phyloP scores from a whole-genome alignment of 1,140 invertebrate species.

The Lucilia sericata region DNA sequence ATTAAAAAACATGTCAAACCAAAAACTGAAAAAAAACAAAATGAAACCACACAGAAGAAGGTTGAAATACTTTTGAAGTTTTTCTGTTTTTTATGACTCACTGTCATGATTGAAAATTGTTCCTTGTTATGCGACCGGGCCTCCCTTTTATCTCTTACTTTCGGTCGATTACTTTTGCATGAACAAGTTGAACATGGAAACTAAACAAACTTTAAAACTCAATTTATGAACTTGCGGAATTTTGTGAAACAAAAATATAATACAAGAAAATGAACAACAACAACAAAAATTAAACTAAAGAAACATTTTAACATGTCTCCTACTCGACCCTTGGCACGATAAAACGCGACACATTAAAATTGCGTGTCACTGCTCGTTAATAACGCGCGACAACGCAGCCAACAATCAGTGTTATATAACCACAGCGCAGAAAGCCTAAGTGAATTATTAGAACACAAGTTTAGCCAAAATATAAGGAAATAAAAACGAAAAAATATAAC shows the following conservation, averaged over 20 bases:
- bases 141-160: slow-evolving; percentile 6
- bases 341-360: slow-evolving; percentile 41
- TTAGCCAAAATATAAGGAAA: slow-evolving; percentile 24
- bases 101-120: slow-evolving; percentile 22
- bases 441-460: slow-evolving; percentile 40
- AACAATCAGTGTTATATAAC: slow-evolving; percentile 26
- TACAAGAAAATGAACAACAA: background rate
- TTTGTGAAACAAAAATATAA: slow-evolving; percentile 10
- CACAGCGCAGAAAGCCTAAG: slow-evolving; percentile 37
- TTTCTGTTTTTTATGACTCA: slow-evolving; percentile 6
- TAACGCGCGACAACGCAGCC: slow-evolving; percentile 40
- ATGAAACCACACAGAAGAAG: background rate
- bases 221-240: slow-evolving; percentile 41
- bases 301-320: slow-evolving; percentile 30
- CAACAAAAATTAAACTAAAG: slow-evolving; percentile 4
- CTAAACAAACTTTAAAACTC: slow-evolving; percentile 33
- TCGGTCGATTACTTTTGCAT: background rate
- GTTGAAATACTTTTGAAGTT: slow-evolving; percentile 34
- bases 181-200: slow-evolving; percentile 19
- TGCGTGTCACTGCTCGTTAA: slow-evolving; percentile 41
- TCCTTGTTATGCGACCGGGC: background rate
- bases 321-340: slow-evolving; percentile 36
- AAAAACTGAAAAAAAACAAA: slow-evolving; percentile 21
- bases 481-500: background rate
- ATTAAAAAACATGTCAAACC: slow-evolving; percentile 36